A percentile compares a stretch with the other conserved stretches of the same genome.
phyloP scores from a whole-genome alignment of 2,888 invertebrate genomes.

The Erebia aethiops region DNA sequence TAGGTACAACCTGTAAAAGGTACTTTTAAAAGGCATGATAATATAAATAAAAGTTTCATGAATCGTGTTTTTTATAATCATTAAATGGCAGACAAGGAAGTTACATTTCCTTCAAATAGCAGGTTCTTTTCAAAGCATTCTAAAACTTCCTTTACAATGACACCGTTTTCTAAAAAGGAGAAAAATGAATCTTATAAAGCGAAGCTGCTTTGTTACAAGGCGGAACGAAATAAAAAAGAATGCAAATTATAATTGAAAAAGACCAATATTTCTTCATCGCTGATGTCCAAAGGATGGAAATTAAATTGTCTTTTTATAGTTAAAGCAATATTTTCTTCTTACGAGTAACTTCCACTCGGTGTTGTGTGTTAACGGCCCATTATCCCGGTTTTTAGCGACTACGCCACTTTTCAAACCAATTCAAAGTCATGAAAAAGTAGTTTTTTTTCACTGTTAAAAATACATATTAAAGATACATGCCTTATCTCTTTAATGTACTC shows the following conservation, averaged over 20 bases:
- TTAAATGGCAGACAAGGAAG: background rate
- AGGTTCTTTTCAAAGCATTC: background rate
- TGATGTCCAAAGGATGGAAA: background rate
- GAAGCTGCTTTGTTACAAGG: background rate
- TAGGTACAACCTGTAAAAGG: too few species aligned
- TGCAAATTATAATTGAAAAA: slow-evolving; percentile 8
- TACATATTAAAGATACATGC: too few species aligned
- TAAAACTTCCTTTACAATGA: slow-evolving; percentile 7
- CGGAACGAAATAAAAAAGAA: slow-evolving; percentile 1
- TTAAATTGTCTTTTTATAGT: background rate
- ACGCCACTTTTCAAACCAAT: too few species aligned
- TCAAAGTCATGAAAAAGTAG: too few species aligned
- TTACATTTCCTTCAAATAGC: background rate
- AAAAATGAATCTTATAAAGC: slow-evolving; percentile 6
- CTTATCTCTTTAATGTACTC: too few species aligned
- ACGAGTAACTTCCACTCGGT: background rate
- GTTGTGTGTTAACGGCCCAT: too few species aligned
- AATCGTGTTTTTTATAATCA: background rate
- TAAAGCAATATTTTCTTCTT: background rate
- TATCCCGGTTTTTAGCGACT: too few species aligned
- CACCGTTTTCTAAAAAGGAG: slow-evolving; percentile 3
- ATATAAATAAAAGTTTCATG: background rate
- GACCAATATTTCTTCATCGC: slow-evolving; percentile 2
- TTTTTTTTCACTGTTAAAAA: too few species aligned
- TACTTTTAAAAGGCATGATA: background rate